A percentile compares a stretch with the other conserved stretches of the same genome.
Conservation (phyloP, 2,888 invertebrate species). For the Conchocele bisecta region DNA sequence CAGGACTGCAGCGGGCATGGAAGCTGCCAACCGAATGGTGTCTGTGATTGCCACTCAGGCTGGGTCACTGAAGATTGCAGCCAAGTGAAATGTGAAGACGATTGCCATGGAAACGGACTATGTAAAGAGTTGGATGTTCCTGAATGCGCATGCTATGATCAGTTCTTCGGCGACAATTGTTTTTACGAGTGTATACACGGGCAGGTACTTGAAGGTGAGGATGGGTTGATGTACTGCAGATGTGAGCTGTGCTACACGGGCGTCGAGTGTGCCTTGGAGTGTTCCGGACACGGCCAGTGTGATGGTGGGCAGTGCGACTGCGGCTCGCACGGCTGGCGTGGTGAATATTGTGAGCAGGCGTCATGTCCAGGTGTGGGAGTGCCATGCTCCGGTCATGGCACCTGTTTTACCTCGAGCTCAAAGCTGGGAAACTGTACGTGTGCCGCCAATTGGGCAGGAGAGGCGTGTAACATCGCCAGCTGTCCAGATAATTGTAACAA, state of each 20-base stretch:
- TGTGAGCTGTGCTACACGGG: slow-evolving; percentile 65
- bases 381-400: slow-evolving; percentile 64
- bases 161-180: slow-evolving; percentile 54
- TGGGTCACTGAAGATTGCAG: slow-evolving; percentile 69
- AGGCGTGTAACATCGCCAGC: slow-evolving; percentile 65
- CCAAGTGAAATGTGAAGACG: slow-evolving; percentile 61
- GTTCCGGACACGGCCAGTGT: slow-evolving; percentile 53
- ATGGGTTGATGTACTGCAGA: slow-evolving; percentile 49
- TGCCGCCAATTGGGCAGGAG: slow-evolving; percentile 65
- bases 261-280: slow-evolving; percentile 37
- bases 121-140: slow-evolving; percentile 54
- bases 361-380: slow-evolving; percentile 68
- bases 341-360: slow-evolving; percentile 64
- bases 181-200: slow-evolving; percentile 50
- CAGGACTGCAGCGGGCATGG: slow-evolving; percentile 67
- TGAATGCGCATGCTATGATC: slow-evolving; percentile 39
- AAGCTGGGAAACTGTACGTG: slow-evolving; percentile 62
- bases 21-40: slow-evolving; percentile 50
- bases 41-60: slow-evolving; percentile 66
- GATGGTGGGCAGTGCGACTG: slow-evolving; percentile 64
- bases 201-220: slow-evolving; percentile 26
- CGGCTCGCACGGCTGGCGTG: slow-evolving; percentile 66
- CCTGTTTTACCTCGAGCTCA: slow-evolving; percentile 52
- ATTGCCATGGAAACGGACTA: slow-evolving; percentile 64
- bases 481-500: slow-evolving; percentile 67